These are phyloP conservation scores for Hirudinaria manillensis DNA, from an alignment of 2,888 invertebrate genomes.

Conservation along the genomic window DNA sequence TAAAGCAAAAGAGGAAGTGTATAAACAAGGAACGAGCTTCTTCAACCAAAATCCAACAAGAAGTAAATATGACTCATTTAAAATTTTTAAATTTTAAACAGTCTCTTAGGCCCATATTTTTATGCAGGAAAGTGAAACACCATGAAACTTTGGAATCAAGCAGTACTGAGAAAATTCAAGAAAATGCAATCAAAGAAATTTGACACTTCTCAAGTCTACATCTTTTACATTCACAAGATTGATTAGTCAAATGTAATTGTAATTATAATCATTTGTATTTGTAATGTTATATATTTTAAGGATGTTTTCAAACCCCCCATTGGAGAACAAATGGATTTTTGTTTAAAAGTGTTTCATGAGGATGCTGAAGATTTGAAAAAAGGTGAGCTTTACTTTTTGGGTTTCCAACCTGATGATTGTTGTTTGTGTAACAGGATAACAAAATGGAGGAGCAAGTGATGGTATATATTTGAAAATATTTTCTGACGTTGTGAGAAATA, in stretches of 20 bases:
- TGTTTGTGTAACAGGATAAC: too few relatives aligned
- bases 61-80: neutral
- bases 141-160: conserved; percentile 16
- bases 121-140: neutral
- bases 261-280: too few relatives aligned
- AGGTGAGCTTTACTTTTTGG: too few relatives aligned
- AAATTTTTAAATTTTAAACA: too few relatives aligned
- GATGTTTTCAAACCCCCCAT: neutral
- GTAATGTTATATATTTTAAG: neutral
- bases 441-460: too few relatives aligned
- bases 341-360: conserved; percentile 2
- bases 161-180: neutral
- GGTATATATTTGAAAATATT: too few relatives aligned
- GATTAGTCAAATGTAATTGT: too few relatives aligned
- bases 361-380: neutral
- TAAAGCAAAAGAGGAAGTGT: conserved; percentile 8
- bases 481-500: neutral
- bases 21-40: neutral
- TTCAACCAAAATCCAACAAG: neutral
- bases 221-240: too few relatives aligned
- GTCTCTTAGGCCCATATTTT: neutral
- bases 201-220: neutral
- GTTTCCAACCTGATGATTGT: too few relatives aligned
- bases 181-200: neutral
- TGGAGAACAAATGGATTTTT: conserved; percentile 15